Evolutionary conservation across 2,113 vertebrate species (phyloP).

Genomic region (Quiscalus mexicanus): DNA sequence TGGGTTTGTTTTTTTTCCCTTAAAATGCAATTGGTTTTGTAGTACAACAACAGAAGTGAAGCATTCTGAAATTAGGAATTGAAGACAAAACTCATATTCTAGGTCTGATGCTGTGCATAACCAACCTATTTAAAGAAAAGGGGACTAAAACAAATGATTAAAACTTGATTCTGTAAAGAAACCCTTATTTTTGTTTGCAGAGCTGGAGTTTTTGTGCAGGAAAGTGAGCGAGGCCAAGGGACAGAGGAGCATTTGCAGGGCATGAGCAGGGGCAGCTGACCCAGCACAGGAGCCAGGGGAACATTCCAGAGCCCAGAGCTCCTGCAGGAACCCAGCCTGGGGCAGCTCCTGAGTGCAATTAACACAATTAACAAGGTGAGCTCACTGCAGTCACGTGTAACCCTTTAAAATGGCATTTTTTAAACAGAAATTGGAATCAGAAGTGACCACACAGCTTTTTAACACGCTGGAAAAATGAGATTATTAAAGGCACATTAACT

Average conservation of each 20-base stretch:
- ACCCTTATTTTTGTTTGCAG: background rate
- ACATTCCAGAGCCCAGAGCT: background rate
- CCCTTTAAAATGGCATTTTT: background rate
- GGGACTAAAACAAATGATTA: background rate
- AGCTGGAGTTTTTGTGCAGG: background rate
- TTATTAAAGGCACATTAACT: slow-evolving; percentile 50
- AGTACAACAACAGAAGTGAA: background rate
- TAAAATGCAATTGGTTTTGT: background rate
- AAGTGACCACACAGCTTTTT: background rate
- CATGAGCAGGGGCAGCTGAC: background rate
- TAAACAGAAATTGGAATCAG: background rate
- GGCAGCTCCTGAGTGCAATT: accelerated
- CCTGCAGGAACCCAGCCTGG: background rate
- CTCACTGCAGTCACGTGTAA: background rate
- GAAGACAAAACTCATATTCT: background rate
- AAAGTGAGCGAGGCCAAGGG: background rate
- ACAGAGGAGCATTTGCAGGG: background rate
- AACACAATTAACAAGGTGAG: accelerated
- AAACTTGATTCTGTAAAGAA: background rate
- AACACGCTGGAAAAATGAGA: background rate
- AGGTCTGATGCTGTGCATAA: background rate
- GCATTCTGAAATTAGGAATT: background rate
- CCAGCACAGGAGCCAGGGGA: background rate
- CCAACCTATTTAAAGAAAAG: background rate
- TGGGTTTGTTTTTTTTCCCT: accelerated